Base-by-base conservation (phyloP, 2,888 invertebrate genomes). In the Gibbula magus region DNA sequence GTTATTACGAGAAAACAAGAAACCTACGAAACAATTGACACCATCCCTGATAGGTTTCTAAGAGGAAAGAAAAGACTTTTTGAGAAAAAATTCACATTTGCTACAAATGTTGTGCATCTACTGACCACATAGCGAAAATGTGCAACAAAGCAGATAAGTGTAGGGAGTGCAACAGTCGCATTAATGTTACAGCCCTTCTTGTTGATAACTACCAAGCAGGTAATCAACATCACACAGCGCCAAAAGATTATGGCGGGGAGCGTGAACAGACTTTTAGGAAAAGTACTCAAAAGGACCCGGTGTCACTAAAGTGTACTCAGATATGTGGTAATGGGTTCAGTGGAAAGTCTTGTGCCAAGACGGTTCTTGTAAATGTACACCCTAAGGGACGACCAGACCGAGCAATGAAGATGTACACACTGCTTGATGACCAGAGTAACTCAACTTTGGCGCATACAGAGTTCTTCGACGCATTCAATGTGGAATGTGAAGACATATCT, bases 391-490 rank as follows among this genome's bases (percentile, higher is more conserved):
- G 75, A 66, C 83, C 81, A 29, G 73, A 83, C 2, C 16, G 66
- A 20, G 20, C 61, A 22, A 52, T 66, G 0, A 25, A 51, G 16
- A 39, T 77, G n/a, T 86, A 85, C 56, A 80, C 80, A 18, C 70
- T 83, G 4, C 20, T 83, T 16, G 86, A 85, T 45, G 85, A 86
- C 54, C 86, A 86, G 51, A 86, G 85, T 75, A 84, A 83, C 35
- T 20, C 74, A 20, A 74, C 83, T 7, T 39, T 85, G 22, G 84
- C 81, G 5, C 74, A 61, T n/a, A 18, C 79, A 29, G 67, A 79
- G 16, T 74, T 86, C 20, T 85, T 86, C 56, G 83, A 81, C 7
- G 22, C 22, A 1, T 39, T 86, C 32, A 53, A 74, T 7, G 66
- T 77, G 0, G 8, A 79, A 2, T 25, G 75, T 20, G 74, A 77